Evolutionary conservation across 2,888 invertebrate species (phyloP), one percentile per base, ranked within the genome.

Genomic region (Glyphotaelius pellucidus): DNA sequence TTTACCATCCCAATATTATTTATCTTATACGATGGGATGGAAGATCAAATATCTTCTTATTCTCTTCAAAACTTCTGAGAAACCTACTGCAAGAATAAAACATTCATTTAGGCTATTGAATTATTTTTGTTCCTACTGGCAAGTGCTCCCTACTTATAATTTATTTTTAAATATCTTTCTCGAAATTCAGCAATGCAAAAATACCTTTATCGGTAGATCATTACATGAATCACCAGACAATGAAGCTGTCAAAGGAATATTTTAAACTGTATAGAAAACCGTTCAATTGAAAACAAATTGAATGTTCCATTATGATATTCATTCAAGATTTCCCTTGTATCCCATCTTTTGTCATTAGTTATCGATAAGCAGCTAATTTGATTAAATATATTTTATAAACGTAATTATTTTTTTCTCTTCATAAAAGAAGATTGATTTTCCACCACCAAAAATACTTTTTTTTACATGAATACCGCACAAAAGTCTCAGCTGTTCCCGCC

Each of bases 201-300:
- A 67, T 67, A 67, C 25, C 25, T n/a, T 67, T 67, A 67, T 25
- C 25, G n/a, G 25, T 67, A 67, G 67, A n/a, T 67, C 67, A 67
- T 67, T 67, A 67, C 67, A 67, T 67, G 67, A 67, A 67, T 67
- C 25, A 67, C 67, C 67, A 67, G 25, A 67, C 67, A 67, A 67
- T 67, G 67, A 67, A 67, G 67, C 67, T n/a, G 67, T 67, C 67
- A 67, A 67, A 67, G 67, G n/a, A 67, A 67, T 67, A 67, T 67
- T 67, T 67, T 67, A 7, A 67, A n/a, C 25, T 67, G 25, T 67
- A 67, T 67, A 9, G 67, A 67, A 67, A 67, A 67, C n/a, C 67
- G n/a, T 67, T 67, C 25, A 25, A 67, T 67, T n/a, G 67, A 67
- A 67, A 19, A 67, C 25, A 67, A 25, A 67, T 67, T 67, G 67